Base-by-base conservation (phyloP, 2,113 vertebrate genomes). In the Morone chrysops region DNA sequence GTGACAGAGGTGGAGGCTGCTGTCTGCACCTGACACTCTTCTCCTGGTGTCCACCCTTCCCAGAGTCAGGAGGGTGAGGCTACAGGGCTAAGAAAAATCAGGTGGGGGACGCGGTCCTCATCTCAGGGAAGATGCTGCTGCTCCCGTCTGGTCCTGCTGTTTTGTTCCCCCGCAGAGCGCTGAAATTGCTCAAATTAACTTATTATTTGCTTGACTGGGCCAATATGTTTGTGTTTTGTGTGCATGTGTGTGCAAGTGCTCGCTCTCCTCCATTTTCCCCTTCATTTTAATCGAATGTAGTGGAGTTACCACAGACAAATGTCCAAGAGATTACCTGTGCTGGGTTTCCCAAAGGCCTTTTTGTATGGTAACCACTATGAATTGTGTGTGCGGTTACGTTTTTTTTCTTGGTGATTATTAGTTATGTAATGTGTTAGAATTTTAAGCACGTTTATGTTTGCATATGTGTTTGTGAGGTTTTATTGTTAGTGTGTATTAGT, bases 131-230 rank as follows among this genome's bases (percentile, higher is more conserved):
- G 92, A 93, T 89, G 87, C 86, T 92, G 89, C 86, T 80, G 87
- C 87, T 89, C 73, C 83, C 69, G 74, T 88, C 89, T 93, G 83
- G 87, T 94, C 94, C 91, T 88, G 94, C 93, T 94, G 95, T 94
- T 94, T 92, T 93, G 90, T 91, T 93, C 94, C 88, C 95, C 94
- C 57, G 94, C 94, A 88, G 95, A 91, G 95, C 62, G 70, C 87
- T 82, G 82, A 95, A 96, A 96, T 96, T 96, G 95, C 95, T 96
- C 92, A 94, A 95, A 96, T 96, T 95, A 95, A 94, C 95, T 95
- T 96, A 95, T 96, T 95, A 96, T 95, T 95, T 95, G 95, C 95
- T 95, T 94, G 94, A 94, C 94, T 96, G 92, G 94, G 91, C 92
- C 94, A 95, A 95, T 95, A 93, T 94, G 94, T 95, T 94, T 95